Evolutionary conservation across 2,113 vertebrate species (phyloP).

Genomic region (Abramis brama): DNA sequence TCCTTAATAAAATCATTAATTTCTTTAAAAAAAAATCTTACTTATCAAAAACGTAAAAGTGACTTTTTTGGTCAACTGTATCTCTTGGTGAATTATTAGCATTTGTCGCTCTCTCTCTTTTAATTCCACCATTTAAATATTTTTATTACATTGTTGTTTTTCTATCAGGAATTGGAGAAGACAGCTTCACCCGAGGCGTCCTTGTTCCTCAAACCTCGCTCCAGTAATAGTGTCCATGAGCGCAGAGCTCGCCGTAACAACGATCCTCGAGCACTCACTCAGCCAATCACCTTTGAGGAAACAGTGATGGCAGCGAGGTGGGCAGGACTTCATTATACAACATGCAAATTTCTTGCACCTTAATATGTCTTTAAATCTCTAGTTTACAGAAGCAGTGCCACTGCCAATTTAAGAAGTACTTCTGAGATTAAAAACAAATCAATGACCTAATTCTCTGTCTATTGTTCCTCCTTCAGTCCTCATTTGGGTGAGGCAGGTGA

Average conservation of each 20-base stretch:
- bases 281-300: slow-evolving; percentile 76
- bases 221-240: slow-evolving; percentile 62
- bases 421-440: neutral
- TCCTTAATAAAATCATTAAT: no score
- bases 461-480: slow-evolving; percentile 25
- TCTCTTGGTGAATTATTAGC: no score
- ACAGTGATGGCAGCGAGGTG: slow-evolving; percentile 72
- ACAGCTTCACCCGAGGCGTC: slow-evolving; percentile 65
- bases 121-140: neutral
- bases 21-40: no score
- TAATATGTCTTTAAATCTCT: neutral
- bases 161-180: slow-evolving; percentile 77
- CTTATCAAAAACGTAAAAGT: no score
- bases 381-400: neutral
- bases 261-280: slow-evolving; percentile 73
- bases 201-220: slow-evolving; percentile 71
- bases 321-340: neutral
- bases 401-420: neutral
- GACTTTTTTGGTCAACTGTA: no score
- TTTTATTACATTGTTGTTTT: neutral
- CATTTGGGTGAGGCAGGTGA: slow-evolving; percentile 55
- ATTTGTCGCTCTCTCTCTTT: no score
- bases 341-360: neutral
- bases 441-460: neutral
- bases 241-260: slow-evolving; percentile 68